phyloP scores from a whole-genome alignment of 2,797 vertebrate genomes.

The Syndactyla subalaris region DNA sequence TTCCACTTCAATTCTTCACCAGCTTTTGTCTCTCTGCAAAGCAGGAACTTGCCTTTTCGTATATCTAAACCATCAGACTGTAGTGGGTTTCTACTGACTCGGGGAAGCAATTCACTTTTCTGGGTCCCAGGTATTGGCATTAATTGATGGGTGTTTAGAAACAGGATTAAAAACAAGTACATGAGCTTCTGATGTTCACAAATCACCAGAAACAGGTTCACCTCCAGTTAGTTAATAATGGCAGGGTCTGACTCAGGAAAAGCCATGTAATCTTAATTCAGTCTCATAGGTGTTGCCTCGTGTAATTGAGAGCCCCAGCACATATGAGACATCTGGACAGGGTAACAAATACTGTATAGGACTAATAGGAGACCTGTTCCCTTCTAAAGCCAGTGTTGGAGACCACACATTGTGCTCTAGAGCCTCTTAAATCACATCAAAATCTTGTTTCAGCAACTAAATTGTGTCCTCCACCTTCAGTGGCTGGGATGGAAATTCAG shows the following conservation, averaged over 20 bases:
- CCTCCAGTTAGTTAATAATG: background rate
- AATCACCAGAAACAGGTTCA: conserved; percentile 33
- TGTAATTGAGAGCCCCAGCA: background rate
- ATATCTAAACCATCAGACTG: background rate
- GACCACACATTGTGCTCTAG: background rate
- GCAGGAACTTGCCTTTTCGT: background rate
- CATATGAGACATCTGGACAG: background rate
- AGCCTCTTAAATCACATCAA: background rate
- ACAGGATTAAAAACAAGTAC: background rate
- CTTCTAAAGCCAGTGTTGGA: background rate
- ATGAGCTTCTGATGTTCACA: conserved; percentile 6
- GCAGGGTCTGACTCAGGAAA: background rate
- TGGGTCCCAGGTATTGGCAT: background rate
- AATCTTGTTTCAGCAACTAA: background rate
- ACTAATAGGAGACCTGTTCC: background rate
- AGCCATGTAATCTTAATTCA: background rate
- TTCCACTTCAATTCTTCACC: background rate
- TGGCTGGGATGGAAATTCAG: background rate
- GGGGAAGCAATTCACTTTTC: background rate
- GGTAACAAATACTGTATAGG: background rate
- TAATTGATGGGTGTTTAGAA: background rate
- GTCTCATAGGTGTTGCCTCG: background rate
- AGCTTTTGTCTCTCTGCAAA: background rate
- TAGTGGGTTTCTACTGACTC: background rate
- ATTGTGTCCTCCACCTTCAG: background rate